phyloP scores from a whole-genome alignment of 2,797 vertebrate species.

The Alcedo atthis region DNA sequence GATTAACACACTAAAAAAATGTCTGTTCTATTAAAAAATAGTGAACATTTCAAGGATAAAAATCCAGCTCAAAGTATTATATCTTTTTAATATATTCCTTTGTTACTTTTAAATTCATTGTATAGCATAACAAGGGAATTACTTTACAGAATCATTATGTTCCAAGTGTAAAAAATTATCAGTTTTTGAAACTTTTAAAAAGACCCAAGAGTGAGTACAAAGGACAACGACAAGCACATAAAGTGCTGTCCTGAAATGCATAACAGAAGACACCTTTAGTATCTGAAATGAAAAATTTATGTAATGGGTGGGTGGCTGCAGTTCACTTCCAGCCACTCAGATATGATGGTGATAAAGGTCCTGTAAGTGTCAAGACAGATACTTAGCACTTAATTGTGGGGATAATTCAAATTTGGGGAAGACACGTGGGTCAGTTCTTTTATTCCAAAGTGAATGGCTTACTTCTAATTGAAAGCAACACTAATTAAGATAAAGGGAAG shows the following conservation, averaged over 20 bases:
- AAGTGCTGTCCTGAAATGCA: slow-evolving; percentile 51
- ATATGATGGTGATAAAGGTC: slow-evolving; percentile 32
- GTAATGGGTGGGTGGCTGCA: slow-evolving; percentile 14
- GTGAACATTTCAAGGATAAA: neutral
- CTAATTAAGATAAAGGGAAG: slow-evolving; percentile 53
- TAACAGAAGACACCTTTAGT: slow-evolving; percentile 48
- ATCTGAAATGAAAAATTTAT: slow-evolving; percentile 58
- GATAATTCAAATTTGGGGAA: slow-evolving; percentile 54
- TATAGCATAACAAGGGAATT: neutral
- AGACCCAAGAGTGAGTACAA: neutral
- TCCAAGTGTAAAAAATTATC: neutral
- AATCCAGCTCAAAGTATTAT: neutral
- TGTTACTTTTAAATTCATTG: neutral
- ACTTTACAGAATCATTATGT: neutral
- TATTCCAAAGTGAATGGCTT: slow-evolving; percentile 9
- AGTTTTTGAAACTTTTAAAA: neutral
- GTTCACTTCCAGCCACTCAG: slow-evolving; percentile 9
- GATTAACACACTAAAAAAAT: neutral
- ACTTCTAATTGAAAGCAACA: slow-evolving; percentile 57
- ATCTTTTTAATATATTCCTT: neutral
- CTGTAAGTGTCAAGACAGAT: slow-evolving; percentile 21
- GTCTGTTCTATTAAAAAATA: neutral
- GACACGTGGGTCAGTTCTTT: slow-evolving; percentile 34
- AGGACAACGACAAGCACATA: neutral
- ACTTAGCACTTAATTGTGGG: slow-evolving; percentile 38